Percentiles rank a stretch among this genome's conserved stretches.
Conservation (phyloP, 2,888 invertebrate genomes). For the Pammene fasciana region DNA sequence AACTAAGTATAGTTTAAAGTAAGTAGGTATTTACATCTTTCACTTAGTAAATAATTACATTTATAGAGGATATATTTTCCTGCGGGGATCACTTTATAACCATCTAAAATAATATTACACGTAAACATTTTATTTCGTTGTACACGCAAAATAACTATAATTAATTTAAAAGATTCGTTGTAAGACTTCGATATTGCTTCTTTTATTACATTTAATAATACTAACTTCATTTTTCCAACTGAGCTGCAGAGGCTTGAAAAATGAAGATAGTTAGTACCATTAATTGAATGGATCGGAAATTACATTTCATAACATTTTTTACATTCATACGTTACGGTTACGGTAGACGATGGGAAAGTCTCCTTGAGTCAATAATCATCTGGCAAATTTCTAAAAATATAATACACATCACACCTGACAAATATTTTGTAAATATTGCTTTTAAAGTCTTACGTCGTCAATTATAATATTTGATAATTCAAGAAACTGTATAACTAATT, state of each 20-base stretch:
- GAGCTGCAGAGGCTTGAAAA: constrained; percentile 27
- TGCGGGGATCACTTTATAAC: constrained; percentile 12
- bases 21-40: too few species aligned
- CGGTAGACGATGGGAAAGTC: background rate
- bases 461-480: constrained; percentile 5
- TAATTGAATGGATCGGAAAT: constrained; percentile 15
- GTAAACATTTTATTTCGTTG: constrained; percentile 35
- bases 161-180: constrained; percentile 63
- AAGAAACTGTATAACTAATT: too few species aligned
- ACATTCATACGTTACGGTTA: background rate
- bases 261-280: background rate
- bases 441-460: constrained; percentile 17
- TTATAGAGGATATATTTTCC: background rate
- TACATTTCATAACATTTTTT: background rate
- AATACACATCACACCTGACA: background rate
- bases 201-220: constrained; percentile 54
- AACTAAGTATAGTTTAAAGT: too few species aligned
- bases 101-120: background rate
- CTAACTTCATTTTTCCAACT: constrained; percentile 49
- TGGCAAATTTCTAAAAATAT: constrained; percentile 12
- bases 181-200: constrained; percentile 66
- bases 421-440: constrained; percentile 33
- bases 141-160: constrained; percentile 59
- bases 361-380: background rate
- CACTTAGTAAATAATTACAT: background rate